Base-by-base conservation (phyloP, 2,113 vertebrate genomes). In the Leucosticte australis region DNA sequence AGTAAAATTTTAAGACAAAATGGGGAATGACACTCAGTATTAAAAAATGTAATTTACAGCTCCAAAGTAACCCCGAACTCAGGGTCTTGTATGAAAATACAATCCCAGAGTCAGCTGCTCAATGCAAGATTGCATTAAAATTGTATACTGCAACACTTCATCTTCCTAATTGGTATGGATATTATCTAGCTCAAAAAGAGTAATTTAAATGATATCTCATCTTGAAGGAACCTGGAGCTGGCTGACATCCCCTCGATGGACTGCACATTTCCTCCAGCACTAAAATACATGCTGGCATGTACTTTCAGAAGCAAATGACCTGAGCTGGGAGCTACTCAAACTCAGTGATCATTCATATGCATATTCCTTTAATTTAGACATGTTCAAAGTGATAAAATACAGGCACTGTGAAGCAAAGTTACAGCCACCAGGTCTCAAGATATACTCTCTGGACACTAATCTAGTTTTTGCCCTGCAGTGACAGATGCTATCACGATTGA, bases 21-120 rank as follows among this genome's bases (percentile, higher is more conserved):
- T 2, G 7, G 12, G 19, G 71, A 93, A 59, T 11, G 0, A n/a
- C 30, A 20, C 24, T 17, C 3, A 6, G 5, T 12, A 8, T 56
- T 47, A 63, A 76, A 59, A 18, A 39, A 27, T 2, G 2, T 11
- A 7, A 56, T 80, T 20, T 65, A 13, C 7, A 50, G 2, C 19
- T 28, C 4, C 27, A 74, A 67, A 63, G 8, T 42, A 62, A 55
- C 30, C 26, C 18, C 10, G 50, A 15, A 67, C 4, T 82, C 23
- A 49, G 20, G 7, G 3, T 44, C 30, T 68, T 71, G 6, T 28
- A 10, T 65, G 53, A 90, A 90, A 96, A 64, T 33, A 46, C 6
- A 69, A 26, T 12, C 22, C 23, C 49, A 62, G 37, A 67, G 8
- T 33, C 67, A 92, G 11, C 4, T 70, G 20, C 18, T 87, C 12